phyloP scores from a whole-genome alignment of 2,888 invertebrate genomes.

The Busseola fusca region DNA sequence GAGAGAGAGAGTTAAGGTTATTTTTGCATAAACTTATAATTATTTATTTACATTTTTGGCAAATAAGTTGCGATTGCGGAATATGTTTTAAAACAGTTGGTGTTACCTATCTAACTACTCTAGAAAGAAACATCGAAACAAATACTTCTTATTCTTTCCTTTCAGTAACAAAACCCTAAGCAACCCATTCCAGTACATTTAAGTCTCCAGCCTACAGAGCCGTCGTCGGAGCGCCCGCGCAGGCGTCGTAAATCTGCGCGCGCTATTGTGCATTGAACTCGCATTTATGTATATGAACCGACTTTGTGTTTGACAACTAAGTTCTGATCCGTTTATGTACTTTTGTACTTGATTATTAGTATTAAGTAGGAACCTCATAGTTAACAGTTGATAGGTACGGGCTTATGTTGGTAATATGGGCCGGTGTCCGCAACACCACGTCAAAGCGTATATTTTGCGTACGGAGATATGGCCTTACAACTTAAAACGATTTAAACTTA shows the following conservation, averaged over 20 bases:
- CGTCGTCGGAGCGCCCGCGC: conserved; percentile 41
- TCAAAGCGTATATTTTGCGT: neutral
- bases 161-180: too few species aligned
- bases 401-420: neutral
- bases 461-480: neutral
- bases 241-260: conserved; percentile 60
- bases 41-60: too few species aligned
- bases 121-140: neutral
- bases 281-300: conserved; percentile 48
- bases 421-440: neutral
- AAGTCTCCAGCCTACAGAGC: conserved; percentile 18
- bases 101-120: neutral
- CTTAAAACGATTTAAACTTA: neutral
- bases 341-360: conserved; percentile 35
- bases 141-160: neutral
- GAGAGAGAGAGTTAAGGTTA: neutral
- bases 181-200: conserved; percentile 39
- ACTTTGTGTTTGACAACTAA: conserved; percentile 48
- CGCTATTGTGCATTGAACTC: conserved; percentile 60
- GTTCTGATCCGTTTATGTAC: conserved; percentile 46
- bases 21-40: too few species aligned
- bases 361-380: conserved; percentile 8
- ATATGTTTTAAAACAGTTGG: neutral
- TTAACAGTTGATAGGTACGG: neutral
- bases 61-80: too few species aligned